Conservation (phyloP, 2,797 vertebrate species). For the Cottoperca gobio region DNA sequence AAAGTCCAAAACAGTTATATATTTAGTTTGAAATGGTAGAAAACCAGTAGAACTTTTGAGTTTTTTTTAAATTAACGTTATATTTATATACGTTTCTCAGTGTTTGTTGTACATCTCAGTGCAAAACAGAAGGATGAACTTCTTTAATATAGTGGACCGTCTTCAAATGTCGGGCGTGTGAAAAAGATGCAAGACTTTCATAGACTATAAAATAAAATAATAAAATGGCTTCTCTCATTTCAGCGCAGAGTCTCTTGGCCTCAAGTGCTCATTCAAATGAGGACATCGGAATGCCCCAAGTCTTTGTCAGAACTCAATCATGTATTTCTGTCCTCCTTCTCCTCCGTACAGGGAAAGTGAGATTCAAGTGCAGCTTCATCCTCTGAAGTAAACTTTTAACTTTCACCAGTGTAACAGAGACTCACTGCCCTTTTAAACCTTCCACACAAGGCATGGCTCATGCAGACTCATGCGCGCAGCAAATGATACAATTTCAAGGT, state of each 20-base stretch:
- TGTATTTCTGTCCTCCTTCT: slow-evolving; percentile 28
- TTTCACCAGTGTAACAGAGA: slow-evolving; percentile 62
- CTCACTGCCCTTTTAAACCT: slow-evolving; percentile 39
- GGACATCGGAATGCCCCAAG: too few species aligned
- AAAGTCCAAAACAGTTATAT: neutral
- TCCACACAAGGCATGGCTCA: slow-evolving; percentile 63
- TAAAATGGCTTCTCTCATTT: slow-evolving; percentile 10
- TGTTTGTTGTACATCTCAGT: neutral
- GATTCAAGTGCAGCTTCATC: slow-evolving; percentile 55
- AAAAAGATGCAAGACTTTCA: neutral
- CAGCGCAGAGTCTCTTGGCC: neutral
- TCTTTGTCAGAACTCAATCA: slow-evolving; percentile 49
- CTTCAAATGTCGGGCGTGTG: neutral
- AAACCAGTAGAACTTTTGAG: neutral
- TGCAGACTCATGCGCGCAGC: slow-evolving; percentile 76
- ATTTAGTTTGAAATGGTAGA: neutral
- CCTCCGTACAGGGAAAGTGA: slow-evolving; percentile 57
- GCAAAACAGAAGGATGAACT: neutral
- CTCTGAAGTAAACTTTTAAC: slow-evolving; percentile 66
- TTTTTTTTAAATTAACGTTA: neutral
- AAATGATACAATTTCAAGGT: slow-evolving; percentile 66
- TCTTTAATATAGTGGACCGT: too few species aligned
- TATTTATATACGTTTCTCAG: neutral
- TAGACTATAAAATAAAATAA: neutral
- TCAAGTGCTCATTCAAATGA: too few species aligned